Evolutionary conservation across 2,113 vertebrate species (phyloP).

Genomic region (Menura novaehollandiae): DNA sequence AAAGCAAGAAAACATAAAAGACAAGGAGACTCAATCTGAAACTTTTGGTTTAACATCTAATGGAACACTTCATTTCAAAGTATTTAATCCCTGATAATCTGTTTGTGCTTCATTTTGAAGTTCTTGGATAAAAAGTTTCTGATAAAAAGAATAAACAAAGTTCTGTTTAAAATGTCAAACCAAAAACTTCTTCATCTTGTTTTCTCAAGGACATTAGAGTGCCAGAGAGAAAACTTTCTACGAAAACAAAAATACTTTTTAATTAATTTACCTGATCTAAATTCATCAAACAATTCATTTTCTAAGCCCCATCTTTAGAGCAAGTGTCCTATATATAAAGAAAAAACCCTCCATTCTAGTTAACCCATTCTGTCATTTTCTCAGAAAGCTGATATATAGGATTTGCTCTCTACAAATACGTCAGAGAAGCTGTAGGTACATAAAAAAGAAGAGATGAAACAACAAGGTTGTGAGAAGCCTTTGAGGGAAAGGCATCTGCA

Average conservation of each 20-base stretch:
- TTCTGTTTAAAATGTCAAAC: background rate
- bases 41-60: background rate
- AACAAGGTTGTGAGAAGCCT: background rate
- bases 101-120: background rate
- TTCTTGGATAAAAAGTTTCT: background rate
- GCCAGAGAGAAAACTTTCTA: background rate
- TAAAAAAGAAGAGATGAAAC: background rate
- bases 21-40: background rate
- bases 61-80: background rate
- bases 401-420: background rate
- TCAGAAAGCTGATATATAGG: background rate
- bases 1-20: background rate
- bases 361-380: background rate
- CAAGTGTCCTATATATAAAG: background rate
- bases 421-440: background rate
- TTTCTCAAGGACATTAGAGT: background rate
- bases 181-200: background rate
- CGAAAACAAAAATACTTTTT: background rate
- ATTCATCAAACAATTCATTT: background rate
- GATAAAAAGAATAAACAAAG: background rate
- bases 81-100: background rate
- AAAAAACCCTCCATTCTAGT: background rate
- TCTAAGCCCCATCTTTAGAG: background rate
- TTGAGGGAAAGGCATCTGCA: background rate
- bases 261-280: background rate